These are phyloP conservation scores for Callimorpha dominula DNA, from an alignment of 2,888 invertebrate genomes.

Conservation along the genomic window DNA sequence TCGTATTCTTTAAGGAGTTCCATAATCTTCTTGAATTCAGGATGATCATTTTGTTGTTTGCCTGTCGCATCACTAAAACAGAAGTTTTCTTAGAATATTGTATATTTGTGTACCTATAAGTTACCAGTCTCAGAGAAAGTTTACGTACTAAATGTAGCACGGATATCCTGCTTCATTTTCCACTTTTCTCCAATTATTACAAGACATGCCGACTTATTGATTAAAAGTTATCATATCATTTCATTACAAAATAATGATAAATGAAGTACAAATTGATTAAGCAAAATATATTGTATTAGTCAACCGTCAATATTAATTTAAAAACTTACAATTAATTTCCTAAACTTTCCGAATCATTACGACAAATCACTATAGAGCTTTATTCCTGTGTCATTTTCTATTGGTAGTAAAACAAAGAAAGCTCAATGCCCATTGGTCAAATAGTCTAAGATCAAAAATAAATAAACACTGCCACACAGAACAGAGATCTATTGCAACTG, in stretches of 20 bases:
- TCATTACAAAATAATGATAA: conserved; percentile 2
- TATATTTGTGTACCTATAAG: conserved; percentile 17
- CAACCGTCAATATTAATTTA: conserved; percentile 68
- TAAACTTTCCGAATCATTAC: conserved; percentile 19
- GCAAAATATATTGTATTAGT: conserved; percentile 21
- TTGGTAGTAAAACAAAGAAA: conserved; percentile 3
- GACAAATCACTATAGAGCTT: conserved; percentile 8
- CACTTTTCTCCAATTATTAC: conserved; percentile 83
- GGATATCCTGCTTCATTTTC: conserved; percentile 88
- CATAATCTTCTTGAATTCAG: conserved; percentile 86
- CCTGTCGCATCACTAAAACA: conserved; percentile 82
- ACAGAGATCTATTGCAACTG: no score
- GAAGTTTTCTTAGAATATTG: conserved; percentile 29
- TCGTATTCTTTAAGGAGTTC: conserved; percentile 88
- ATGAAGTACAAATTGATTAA: conserved; percentile 12
- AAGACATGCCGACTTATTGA: conserved; percentile 58
- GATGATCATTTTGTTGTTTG: conserved; percentile 87
- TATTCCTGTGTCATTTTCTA: background rate
- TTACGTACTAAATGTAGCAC: conserved; percentile 86
- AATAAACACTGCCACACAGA: background rate
- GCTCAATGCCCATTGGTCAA: background rate
- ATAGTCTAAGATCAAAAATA: background rate
- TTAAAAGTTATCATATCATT: conserved; percentile 23
- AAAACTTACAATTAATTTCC: conserved; percentile 42
- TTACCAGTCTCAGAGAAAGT: conserved; percentile 61